These are phyloP conservation scores for Phaethon lepturus DNA, from an alignment of 2,113 vertebrate genomes.

Conservation along the genomic window DNA sequence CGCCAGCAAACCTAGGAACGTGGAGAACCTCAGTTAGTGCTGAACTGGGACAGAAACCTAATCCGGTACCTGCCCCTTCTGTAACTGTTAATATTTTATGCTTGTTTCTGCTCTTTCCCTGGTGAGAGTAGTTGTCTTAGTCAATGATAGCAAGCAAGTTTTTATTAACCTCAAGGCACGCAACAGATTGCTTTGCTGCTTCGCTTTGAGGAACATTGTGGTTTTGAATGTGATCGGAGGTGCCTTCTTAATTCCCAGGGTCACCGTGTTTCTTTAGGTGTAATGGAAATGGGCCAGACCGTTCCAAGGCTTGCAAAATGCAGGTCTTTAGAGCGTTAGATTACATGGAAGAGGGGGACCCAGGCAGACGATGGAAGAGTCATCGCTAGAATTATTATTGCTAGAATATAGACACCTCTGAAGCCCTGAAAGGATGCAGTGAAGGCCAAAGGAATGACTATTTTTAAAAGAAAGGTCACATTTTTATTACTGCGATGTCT, in stretches of 20 bases:
- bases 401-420: not conserved
- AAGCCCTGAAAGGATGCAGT: not conserved
- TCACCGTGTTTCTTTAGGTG: not conserved
- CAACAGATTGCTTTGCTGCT: not conserved
- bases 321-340: not conserved
- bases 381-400: not conserved
- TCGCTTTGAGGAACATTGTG: not conserved
- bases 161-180: not conserved
- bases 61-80: not conserved
- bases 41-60: not conserved
- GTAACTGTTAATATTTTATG: not conserved
- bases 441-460: not conserved
- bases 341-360: accelerated
- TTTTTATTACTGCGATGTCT: not conserved
- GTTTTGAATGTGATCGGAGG: not conserved
- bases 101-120: not conserved
- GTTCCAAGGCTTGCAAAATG: not conserved
- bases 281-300: not conserved
- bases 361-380: not conserved
- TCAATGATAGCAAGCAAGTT: accelerated
- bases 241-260: not conserved
- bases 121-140: not conserved
- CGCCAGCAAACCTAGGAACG: not conserved
- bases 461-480: not conserved
- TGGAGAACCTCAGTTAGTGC: not conserved